Evolutionary conservation across 2,113 vertebrate species (phyloP), one percentile per base, ranked within the genome.

Genomic region (Eurypyga helias): DNA sequence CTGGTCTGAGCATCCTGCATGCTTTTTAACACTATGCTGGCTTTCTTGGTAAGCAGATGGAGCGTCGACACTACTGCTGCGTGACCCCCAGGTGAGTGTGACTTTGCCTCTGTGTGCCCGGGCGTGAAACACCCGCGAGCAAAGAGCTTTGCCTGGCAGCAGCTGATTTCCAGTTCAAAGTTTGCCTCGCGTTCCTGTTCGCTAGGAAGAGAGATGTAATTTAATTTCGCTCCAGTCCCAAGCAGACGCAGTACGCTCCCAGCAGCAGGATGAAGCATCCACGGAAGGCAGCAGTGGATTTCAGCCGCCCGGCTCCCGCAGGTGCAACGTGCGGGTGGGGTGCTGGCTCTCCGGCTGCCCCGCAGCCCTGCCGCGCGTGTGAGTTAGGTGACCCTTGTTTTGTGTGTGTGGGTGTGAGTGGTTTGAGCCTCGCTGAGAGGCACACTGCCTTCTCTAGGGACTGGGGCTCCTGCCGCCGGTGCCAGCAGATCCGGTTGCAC

Each of bases 1-100:
- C 84, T 87, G 95, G 96, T 94, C 92, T 92, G 87, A 86, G 91
- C 94, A 92, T 95, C 83, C 95, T 51, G 90, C 54, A 11, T 87
- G 96, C 85, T 95, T 95, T 95, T 97, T 97, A 97, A 96, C 92
- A 79, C 96, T 94, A 11, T 96, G 85, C 91, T 96, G 94, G 70
- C 94, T 94, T 93, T 89, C 91, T 73, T 29, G 60, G 85, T 45
- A 15, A 94, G 92, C 96, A 94, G 94, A 87, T 89, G 95, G 97
- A 78, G 95, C 3, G 73, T 29, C 12, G 61, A 26, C 31, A 83
- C 51, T 34, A 43, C 79, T 10, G 91, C 84, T 89, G 92, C 23
- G 65, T 79, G 94, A 95, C 87, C 88, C 89, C 76, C 89, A 94
- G 93, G 96, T 87, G 94, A 89, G 93, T 19, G 85, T 76, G 84